Evolutionary conservation across 2,113 vertebrate genomes (phyloP).

Genomic region (Nycticryphes semicollaris): DNA sequence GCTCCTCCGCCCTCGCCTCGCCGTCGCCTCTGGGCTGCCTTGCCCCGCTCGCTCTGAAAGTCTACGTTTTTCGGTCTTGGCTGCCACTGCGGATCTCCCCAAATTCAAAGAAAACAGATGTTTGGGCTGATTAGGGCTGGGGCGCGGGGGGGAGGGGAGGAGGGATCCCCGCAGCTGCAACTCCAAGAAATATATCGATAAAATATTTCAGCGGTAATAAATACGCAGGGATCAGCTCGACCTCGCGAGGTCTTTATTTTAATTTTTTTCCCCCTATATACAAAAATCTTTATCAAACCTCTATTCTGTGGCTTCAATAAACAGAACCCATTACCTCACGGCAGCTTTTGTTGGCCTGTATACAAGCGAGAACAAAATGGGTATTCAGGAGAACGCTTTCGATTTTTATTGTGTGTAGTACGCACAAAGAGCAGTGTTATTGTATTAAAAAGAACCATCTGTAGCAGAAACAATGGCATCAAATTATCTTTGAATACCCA

Average conservation of each 20-base stretch:
- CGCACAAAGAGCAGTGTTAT: conserved; percentile 99
- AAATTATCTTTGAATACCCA: conserved; percentile 99
- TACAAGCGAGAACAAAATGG: conserved; percentile 99
- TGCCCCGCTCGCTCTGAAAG: neutral
- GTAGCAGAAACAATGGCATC: conserved; percentile 99
- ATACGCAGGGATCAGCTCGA: conserved; percentile 83
- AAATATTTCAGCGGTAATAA: conserved; percentile 71
- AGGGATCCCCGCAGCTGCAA: conserved; percentile 71
- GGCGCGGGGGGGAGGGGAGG: conserved; percentile 18
- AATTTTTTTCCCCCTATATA: conserved; percentile 59
- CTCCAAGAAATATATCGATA: conserved; percentile 74
- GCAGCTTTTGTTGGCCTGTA: conserved; percentile 98
- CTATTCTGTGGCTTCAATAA: conserved; percentile 98
- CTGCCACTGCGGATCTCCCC: conserved; percentile 44
- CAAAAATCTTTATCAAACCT: conserved; percentile 98
- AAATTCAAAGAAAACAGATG: conserved; percentile 75
- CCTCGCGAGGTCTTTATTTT: conserved; percentile 88
- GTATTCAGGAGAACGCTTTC: conserved; percentile 99
- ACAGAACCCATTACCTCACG: conserved; percentile 99
- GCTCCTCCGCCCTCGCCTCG: neutral
- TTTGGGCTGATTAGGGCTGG: conserved; percentile 69
- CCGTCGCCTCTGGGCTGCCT: neutral
- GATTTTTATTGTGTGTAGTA: conserved; percentile 99
- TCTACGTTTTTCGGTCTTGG: conserved; percentile 18
- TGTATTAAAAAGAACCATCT: conserved; percentile 99